A percentile compares a stretch with the other conserved stretches of the same genome.
phyloP scores from a whole-genome alignment of 2,113 vertebrate species.

The Salvelinus alpinus region DNA sequence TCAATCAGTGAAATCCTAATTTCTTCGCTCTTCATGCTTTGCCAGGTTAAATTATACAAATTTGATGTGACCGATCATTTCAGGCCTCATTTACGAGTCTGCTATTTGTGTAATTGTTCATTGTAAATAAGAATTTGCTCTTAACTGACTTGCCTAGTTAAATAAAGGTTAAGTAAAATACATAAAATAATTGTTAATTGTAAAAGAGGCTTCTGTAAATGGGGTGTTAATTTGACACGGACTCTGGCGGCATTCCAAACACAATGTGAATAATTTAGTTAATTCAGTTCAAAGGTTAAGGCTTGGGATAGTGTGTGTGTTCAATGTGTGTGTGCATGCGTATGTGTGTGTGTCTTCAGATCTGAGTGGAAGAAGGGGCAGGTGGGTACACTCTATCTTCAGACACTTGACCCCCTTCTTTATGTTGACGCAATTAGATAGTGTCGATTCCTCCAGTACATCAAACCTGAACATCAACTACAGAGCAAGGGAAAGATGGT shows the following conservation, averaged over 20 bases:
- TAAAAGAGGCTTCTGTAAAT: constrained; percentile 26
- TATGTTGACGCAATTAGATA: no score
- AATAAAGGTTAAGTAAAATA: no score
- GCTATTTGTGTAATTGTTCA: constrained; percentile 11
- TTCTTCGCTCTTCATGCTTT: background rate
- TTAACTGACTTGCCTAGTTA: no score
- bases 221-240: constrained; percentile 23
- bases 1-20: background rate
- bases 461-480: background rate
- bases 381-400: background rate
- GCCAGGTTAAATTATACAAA: background rate
- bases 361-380: background rate
- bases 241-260: constrained; percentile 26
- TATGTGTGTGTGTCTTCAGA: background rate
- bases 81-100: background rate
- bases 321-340: background rate
- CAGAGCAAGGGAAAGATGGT: background rate
- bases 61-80: background rate
- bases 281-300: constrained; percentile 29
- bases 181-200: constrained; percentile 12
- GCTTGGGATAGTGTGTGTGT: background rate
- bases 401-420: no score
- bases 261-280: constrained; percentile 24
- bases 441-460: no score
- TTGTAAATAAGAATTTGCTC: constrained; percentile 3